Conservation (phyloP, 2,888 invertebrate species). For the Drosophila kanekoi region DNA sequence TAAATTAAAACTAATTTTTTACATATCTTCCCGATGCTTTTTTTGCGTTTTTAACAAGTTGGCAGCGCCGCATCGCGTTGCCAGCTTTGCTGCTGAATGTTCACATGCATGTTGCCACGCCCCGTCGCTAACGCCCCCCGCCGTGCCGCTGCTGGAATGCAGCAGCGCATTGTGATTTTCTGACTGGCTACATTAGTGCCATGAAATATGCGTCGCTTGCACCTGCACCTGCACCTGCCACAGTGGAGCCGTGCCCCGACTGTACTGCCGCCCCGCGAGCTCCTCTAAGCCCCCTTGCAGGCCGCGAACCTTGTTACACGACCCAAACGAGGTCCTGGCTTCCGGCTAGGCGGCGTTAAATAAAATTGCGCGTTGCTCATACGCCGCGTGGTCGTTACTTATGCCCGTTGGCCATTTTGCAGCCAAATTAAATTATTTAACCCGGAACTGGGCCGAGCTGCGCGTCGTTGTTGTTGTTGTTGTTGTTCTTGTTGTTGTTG, state of each 20-base stretch:
- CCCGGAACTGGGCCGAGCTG: conserved; percentile 77
- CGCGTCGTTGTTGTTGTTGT: conserved; percentile 13
- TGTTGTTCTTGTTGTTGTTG: conserved; percentile 21
- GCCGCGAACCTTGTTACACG: conserved; percentile 50
- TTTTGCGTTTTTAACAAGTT: conserved; percentile 57
- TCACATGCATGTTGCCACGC: conserved; percentile 74
- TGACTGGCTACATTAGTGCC: conserved; percentile 81
- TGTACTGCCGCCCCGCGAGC: neutral
- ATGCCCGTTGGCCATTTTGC: conserved; percentile 79
- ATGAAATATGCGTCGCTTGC: conserved; percentile 76
- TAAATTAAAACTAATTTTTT: conserved; percentile 16
- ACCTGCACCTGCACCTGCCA: conserved; percentile 53
- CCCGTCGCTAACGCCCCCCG: conserved; percentile 25
- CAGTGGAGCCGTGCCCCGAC: conserved; percentile 5
- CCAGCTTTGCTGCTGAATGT: conserved; percentile 44
- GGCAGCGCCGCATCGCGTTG: conserved; percentile 18
- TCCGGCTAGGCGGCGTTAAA: conserved; percentile 76
- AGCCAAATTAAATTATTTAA: conserved; percentile 80
- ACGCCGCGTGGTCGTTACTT: conserved; percentile 77
- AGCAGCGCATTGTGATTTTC: conserved; percentile 74
- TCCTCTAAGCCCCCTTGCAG: neutral
- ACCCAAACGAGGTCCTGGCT: conserved; percentile 72
- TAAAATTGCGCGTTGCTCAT: conserved; percentile 79
- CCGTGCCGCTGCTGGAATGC: conserved; percentile 19
- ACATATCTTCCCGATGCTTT: neutral